Evolutionary conservation across 2,113 vertebrate species (phyloP).

Genomic region (Phylloscopus whistleri): DNA sequence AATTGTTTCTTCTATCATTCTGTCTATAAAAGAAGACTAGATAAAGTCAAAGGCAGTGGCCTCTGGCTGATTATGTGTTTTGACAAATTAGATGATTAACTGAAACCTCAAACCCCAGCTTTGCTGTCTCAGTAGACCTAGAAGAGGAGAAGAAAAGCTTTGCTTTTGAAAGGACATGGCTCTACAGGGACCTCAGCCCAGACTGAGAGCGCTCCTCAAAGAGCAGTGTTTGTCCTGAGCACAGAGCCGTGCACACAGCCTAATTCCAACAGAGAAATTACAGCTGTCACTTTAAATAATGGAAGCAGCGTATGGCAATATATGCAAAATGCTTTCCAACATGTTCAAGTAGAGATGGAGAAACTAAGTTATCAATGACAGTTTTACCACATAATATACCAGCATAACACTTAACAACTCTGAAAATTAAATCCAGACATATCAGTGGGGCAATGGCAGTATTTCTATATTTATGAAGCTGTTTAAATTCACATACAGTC

Average conservation of each 20-base stretch:
- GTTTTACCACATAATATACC: conserved; percentile 10
- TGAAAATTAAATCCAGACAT: background rate
- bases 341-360: background rate
- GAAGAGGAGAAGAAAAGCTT: background rate
- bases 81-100: conserved; percentile 51
- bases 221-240: background rate
- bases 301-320: background rate
- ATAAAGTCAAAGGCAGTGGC: conserved; percentile 39
- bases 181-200: background rate
- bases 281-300: conserved; percentile 19
- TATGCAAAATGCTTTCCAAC: background rate
- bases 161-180: background rate
- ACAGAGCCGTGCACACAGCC: background rate
- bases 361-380: conserved; percentile 16
- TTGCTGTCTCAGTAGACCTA: background rate
- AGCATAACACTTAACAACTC: background rate
- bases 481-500: conserved; percentile 4
- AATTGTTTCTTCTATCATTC: conserved; percentile 39
- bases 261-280: conserved; percentile 41
- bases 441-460: background rate
- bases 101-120: conserved; percentile 23
- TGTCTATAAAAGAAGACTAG: conserved; percentile 1
- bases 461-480: conserved; percentile 4
- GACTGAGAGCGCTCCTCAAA: background rate
- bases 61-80: conserved; percentile 39